These are phyloP conservation scores for Lasioglossum zephyrum DNA, from an alignment of 2,888 invertebrate species.

Conservation along the genomic window DNA sequence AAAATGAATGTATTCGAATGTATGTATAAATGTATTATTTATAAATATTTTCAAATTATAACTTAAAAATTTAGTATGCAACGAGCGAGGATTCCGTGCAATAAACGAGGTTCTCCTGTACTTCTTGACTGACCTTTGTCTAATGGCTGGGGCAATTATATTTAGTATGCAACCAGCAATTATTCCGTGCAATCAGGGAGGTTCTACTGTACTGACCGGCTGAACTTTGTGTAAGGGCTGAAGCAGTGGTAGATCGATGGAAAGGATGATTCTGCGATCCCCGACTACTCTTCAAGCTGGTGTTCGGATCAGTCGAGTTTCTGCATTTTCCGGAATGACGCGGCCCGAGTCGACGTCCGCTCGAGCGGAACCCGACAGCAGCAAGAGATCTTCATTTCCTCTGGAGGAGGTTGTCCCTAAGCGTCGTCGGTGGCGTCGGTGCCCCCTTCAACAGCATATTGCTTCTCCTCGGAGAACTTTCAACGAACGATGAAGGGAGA, in stretches of 20 bases:
- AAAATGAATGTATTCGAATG: neutral
- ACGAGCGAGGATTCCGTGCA: no score
- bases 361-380: slow-evolving; percentile 21
- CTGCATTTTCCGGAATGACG: slow-evolving; percentile 9
- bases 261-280: neutral
- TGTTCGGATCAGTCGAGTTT: neutral
- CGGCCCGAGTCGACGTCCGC: neutral
- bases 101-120: no score
- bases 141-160: no score
- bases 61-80: no score
- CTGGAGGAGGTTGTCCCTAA: slow-evolving; percentile 31
- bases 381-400: slow-evolving; percentile 52
- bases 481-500: neutral
- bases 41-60: neutral
- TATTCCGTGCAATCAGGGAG: no score
- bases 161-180: no score
- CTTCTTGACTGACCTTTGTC: no score
- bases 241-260: neutral
- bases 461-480: slow-evolving; percentile 38
- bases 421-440: slow-evolving; percentile 7
- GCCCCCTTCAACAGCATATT: slow-evolving; percentile 46
- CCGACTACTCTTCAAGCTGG: neutral
- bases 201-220: no score
- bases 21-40: neutral
- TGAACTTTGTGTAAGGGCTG: no score